Evolutionary conservation across 2,888 invertebrate species (phyloP).

Genomic region (Idaea aversata): DNA sequence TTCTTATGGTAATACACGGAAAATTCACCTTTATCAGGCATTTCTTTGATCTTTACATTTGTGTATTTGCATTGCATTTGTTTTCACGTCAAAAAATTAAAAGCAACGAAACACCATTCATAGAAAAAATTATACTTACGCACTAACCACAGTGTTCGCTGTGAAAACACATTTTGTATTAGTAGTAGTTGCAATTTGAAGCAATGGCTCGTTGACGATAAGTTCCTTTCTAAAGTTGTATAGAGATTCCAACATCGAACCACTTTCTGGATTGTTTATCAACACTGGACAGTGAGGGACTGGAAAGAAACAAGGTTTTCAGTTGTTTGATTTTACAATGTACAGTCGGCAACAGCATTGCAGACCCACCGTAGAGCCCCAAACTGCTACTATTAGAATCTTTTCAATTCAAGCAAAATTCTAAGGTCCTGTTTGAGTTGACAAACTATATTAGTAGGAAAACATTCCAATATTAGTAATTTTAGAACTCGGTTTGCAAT

Average conservation of each 20-base stretch:
- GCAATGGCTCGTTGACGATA: conserved; percentile 35
- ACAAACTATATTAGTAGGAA: too few relatives aligned
- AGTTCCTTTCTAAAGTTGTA: conserved; percentile 49
- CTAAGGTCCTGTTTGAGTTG: too few relatives aligned
- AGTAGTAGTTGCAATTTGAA: conserved; percentile 28
- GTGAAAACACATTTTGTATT: conserved; percentile 46
- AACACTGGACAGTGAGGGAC: conserved; percentile 14
- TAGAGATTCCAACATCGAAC: conserved; percentile 42
- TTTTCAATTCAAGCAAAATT: too few relatives aligned
- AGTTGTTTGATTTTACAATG: too few relatives aligned
- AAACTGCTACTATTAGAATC: too few relatives aligned
- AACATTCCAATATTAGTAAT: too few relatives aligned
- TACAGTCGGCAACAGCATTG: too few relatives aligned
- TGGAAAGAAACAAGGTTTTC: not conserved
- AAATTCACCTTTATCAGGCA: conserved; percentile 14
- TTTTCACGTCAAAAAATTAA: too few relatives aligned
- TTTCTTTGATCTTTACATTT: conserved; percentile 18
- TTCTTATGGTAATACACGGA: conserved; percentile 52
- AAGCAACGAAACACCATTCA: too few relatives aligned
- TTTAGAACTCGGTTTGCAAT: too few relatives aligned
- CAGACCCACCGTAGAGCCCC: too few relatives aligned
- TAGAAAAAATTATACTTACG: conserved; percentile 57
- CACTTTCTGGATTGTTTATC: conserved; percentile 5
- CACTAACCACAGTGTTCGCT: conserved; percentile 41
- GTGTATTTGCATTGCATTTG: too few relatives aligned